A percentile compares a stretch with the other conserved stretches of the same genome.
Conservation (phyloP, 2,113 vertebrate genomes). For the Bubo bubo region DNA sequence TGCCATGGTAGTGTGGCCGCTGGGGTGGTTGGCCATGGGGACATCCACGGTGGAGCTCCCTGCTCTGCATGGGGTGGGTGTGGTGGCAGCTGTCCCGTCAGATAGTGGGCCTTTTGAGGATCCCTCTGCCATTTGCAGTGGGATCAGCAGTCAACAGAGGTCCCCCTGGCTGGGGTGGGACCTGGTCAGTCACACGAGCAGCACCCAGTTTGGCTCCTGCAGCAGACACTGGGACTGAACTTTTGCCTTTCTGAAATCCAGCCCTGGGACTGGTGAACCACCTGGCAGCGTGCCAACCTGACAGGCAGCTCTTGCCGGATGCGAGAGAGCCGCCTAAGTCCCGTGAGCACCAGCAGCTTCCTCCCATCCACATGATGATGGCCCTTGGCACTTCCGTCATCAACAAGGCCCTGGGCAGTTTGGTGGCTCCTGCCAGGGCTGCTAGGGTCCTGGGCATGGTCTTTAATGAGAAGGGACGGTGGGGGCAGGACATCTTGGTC, state of each 20-base stretch:
- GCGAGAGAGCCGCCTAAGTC: neutral
- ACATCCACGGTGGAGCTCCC: neutral
- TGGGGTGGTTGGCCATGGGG: neutral
- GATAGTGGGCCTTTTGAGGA: neutral
- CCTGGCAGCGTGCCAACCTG: neutral
- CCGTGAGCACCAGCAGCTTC: neutral
- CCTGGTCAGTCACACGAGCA: neutral
- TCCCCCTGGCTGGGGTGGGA: neutral
- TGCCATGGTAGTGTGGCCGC: neutral
- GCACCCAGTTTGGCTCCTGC: neutral
- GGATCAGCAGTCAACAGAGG: neutral
- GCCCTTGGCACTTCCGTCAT: neutral
- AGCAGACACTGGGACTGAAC: neutral
- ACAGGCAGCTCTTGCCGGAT: rapidly evolving
- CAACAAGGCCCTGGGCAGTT: neutral
- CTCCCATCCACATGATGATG: neutral
- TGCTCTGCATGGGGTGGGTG: neutral
- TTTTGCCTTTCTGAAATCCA: neutral
- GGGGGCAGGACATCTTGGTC: neutral
- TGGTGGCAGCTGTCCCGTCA: neutral
- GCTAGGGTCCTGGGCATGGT: rapidly evolving
- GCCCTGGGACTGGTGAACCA: neutral
- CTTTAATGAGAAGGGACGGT: neutral
- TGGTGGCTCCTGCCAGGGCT: neutral
- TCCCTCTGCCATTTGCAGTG: neutral